Percentiles rank a stretch among this genome's conserved stretches.
These are phyloP conservation scores for Pollicipes pollicipes DNA, from an alignment of 1,140 invertebrate genomes.

Conservation along the genomic window DNA sequence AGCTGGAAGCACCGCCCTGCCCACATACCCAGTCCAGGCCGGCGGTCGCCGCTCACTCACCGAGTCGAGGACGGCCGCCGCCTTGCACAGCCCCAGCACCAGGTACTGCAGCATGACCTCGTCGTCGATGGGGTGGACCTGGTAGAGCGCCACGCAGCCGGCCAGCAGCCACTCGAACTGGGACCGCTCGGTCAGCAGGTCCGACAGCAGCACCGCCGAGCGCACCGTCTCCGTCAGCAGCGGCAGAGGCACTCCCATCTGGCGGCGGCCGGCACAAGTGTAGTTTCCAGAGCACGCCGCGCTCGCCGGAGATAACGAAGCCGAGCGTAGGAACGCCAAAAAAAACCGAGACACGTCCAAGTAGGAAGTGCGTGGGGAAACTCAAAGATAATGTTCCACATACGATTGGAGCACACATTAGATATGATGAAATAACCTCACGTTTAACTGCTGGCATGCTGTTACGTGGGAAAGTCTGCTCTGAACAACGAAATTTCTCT, in stretches of 20 bases:
- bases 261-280: slow-evolving; percentile 17
- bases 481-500: too few species aligned
- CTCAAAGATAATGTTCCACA: too few species aligned
- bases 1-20: too few species aligned
- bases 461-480: too few species aligned
- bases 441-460: too few species aligned
- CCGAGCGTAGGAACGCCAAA: slow-evolving; percentile 4
- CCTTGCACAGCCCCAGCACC: slow-evolving; percentile 46
- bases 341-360: too few species aligned
- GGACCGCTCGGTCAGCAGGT: slow-evolving; percentile 45
- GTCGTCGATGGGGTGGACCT: slow-evolving; percentile 43
- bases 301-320: background rate
- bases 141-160: slow-evolving; percentile 41
- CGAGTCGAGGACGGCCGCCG: slow-evolving; percentile 41
- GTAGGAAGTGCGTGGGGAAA: too few species aligned
- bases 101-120: slow-evolving; percentile 50
- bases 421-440: too few species aligned
- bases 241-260: slow-evolving; percentile 30
- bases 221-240: slow-evolving; percentile 45
- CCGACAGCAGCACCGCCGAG: slow-evolving; percentile 47
- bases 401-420: too few species aligned
- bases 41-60: slow-evolving; percentile 15
- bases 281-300: background rate
- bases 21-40: too few species aligned
- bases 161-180: slow-evolving; percentile 58